Conservation (phyloP, 2,113 vertebrate genomes). For the Carlito syrichta region DNA sequence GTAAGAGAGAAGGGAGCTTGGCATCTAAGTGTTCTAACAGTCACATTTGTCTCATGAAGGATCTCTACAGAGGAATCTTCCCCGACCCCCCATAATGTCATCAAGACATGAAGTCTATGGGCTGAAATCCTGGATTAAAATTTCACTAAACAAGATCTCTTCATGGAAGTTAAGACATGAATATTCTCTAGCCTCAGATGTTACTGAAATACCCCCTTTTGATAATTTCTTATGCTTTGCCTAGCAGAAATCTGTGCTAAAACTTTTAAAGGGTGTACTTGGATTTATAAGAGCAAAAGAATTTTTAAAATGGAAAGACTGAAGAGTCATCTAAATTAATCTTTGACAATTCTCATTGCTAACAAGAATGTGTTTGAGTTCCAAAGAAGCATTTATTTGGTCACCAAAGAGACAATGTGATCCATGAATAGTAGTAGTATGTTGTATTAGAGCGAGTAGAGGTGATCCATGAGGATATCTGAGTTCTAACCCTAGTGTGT, state of each 20-base stretch:
- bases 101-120: not conserved
- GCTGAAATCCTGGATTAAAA: not conserved
- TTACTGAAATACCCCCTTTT: not conserved
- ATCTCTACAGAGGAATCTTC: not conserved
- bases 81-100: no score
- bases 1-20: not conserved
- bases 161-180: not conserved
- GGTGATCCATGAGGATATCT: not conserved
- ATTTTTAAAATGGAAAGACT: not conserved
- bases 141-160: not conserved
- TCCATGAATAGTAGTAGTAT: not conserved
- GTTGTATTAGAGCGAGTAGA: accelerated
- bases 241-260: not conserved
- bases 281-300: not conserved
- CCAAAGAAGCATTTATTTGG: not conserved
- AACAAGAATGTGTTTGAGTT: not conserved
- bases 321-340: not conserved
- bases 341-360: not conserved
- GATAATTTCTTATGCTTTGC: not conserved
- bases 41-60: not conserved
- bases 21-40: accelerated
- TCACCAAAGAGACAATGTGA: not conserved
- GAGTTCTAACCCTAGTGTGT: not conserved
- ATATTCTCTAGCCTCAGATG: not conserved
- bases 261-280: not conserved